Evolutionary conservation across 1,140 invertebrate species (phyloP).

Genomic region (Chymomyza costata): DNA sequence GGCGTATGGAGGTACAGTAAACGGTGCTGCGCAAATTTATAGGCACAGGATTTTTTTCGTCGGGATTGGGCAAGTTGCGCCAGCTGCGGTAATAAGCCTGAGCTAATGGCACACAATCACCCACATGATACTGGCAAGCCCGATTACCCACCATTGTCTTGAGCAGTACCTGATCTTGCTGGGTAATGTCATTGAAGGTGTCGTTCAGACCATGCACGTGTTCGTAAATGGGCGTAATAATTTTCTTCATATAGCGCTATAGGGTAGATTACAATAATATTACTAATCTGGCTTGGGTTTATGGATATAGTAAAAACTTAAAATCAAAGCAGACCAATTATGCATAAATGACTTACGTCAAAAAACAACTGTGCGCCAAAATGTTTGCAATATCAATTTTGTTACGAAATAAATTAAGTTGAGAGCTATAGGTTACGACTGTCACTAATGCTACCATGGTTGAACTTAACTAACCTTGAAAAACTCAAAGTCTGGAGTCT

Average conservation of each 20-base stretch:
- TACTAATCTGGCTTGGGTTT: neutral
- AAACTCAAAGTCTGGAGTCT: conserved; percentile 77
- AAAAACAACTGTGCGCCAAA: conserved; percentile 46
- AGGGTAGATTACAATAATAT: neutral
- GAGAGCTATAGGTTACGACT: conserved; percentile 27
- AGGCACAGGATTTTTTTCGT: conserved; percentile 81
- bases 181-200: conserved; percentile 69
- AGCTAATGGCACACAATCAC: conserved; percentile 79
- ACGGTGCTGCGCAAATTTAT: conserved; percentile 83
- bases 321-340: no score
- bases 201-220: conserved; percentile 77
- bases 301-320: neutral
- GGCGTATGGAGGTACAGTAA: conserved; percentile 86
- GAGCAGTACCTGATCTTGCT: conserved; percentile 77
- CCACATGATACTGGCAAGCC: conserved; percentile 80
- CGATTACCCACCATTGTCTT: conserved; percentile 78
- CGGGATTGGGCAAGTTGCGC: conserved; percentile 77
- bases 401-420: conserved; percentile 53
- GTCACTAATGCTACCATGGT: neutral
- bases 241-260: conserved; percentile 78
- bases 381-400: conserved; percentile 14
- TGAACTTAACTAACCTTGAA: conserved; percentile 76
- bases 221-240: conserved; percentile 79
- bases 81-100: conserved; percentile 78
- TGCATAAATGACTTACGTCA: conserved; percentile 47